A percentile compares a stretch with the other conserved stretches of the same genome.
Conservation (phyloP, 2,797 vertebrate genomes). For the Sebastes flavidus region DNA sequence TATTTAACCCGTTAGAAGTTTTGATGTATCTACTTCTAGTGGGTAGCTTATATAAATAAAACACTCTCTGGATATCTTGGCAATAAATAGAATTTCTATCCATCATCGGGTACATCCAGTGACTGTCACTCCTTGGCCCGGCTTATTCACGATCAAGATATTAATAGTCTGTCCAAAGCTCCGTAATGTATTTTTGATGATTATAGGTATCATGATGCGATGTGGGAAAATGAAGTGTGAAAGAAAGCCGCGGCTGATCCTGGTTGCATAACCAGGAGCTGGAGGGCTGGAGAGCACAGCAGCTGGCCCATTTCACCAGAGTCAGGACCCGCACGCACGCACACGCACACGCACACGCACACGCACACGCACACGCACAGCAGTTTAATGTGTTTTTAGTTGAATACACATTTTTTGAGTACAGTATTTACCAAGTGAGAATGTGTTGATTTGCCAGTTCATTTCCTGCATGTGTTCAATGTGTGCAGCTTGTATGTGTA, state of each 20-base stretch:
- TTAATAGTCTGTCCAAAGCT: slow-evolving; percentile 25
- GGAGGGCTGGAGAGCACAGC: slow-evolving; percentile 29
- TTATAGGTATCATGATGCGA: slow-evolving; percentile 44
- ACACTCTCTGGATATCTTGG: not conserved
- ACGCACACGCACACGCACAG: too few relatives aligned
- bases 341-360: not conserved
- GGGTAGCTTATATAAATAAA: not conserved
- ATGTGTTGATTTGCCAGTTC: not conserved
- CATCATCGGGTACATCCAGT: slow-evolving; percentile 15
- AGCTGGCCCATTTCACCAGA: slow-evolving; percentile 41
- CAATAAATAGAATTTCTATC: not conserved
- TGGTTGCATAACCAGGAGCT: slow-evolving; percentile 62
- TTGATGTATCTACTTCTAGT: not conserved
- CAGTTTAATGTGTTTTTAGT: slow-evolving; percentile 2
- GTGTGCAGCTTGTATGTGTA: not conserved
- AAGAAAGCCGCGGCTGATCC: slow-evolving; percentile 59
- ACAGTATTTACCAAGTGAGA: not conserved
- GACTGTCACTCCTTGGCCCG: not conserved
- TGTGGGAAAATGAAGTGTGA: slow-evolving; percentile 58
- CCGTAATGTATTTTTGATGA: slow-evolving; percentile 42
- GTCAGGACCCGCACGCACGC: not conserved
- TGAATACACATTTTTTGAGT: not conserved
- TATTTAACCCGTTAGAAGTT: not conserved
- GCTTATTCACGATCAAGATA: slow-evolving; percentile 35
- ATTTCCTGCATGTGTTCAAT: not conserved